Conservation (phyloP, 2,797 vertebrate genomes). For the Podarcis siculus region DNA sequence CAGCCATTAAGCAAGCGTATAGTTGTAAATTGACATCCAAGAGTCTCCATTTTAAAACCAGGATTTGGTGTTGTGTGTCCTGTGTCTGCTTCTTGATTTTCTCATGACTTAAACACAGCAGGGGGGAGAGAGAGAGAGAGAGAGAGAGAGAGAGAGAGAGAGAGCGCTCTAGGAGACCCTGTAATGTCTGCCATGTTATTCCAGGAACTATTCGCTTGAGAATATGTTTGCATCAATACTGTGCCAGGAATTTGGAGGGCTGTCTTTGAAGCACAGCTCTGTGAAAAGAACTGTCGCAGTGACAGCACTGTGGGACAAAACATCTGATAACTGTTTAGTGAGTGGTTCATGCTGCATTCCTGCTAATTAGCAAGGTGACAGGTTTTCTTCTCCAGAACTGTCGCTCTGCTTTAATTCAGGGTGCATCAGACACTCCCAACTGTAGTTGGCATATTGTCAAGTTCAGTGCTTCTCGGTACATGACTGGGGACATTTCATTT, state of each 20-base stretch:
- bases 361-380: not conserved
- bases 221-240: slow-evolving; percentile 10
- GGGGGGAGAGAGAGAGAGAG: no score
- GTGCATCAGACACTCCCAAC: not conserved
- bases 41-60: slow-evolving; percentile 7
- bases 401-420: slow-evolving; percentile 19
- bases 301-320: slow-evolving; percentile 1
- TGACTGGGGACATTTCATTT: not conserved
- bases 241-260: not conserved
- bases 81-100: slow-evolving; percentile 1
- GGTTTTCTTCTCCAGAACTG: slow-evolving; percentile 8
- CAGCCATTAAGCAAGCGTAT: accelerated
- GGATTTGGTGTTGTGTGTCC: slow-evolving; percentile 12
- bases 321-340: not conserved
- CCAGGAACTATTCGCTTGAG: slow-evolving; percentile 30
- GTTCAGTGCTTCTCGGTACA: not conserved
- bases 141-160: not conserved
- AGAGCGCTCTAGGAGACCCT: not conserved
- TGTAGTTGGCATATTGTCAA: not conserved
- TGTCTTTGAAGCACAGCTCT: slow-evolving; percentile 28
- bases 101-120: slow-evolving; percentile 23
- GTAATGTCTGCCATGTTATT: not conserved
- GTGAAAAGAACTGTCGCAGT: slow-evolving; percentile 13
- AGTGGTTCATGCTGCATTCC: not conserved
- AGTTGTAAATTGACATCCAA: not conserved